phyloP scores from a whole-genome alignment of 2,888 invertebrate genomes.

The Synanthedon andrenaeformis region DNA sequence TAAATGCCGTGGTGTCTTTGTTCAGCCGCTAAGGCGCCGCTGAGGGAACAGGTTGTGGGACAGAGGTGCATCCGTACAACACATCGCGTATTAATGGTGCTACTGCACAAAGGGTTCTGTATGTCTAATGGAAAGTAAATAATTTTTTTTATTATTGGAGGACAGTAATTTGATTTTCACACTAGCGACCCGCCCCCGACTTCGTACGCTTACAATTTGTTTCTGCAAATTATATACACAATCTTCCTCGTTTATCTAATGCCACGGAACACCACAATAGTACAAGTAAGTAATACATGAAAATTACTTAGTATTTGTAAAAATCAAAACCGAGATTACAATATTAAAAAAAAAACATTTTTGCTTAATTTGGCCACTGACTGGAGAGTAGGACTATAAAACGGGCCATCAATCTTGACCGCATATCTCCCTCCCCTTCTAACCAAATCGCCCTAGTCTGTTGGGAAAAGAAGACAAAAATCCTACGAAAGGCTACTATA shows the following conservation, averaged over 20 bases:
- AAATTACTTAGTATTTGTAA: no score
- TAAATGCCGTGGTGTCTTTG: slow-evolving; percentile 58
- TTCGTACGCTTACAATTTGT: no score
- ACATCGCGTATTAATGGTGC: neutral
- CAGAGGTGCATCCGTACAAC: neutral
- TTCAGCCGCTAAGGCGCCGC: slow-evolving; percentile 63
- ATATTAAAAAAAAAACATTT: no score
- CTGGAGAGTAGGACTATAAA: neutral
- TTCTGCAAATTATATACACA: no score
- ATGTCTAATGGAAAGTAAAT: no score
- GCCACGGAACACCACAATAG: no score
- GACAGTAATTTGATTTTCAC: no score
- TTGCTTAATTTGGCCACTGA: neutral
- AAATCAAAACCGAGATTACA: no score
- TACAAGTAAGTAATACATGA: no score
- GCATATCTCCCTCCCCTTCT: slow-evolving; percentile 50
- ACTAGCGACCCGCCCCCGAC: no score
- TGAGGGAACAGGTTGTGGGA: slow-evolving; percentile 13
- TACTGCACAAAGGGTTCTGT: slow-evolving; percentile 12
- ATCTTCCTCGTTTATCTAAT: no score
- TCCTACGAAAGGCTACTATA: slow-evolving; percentile 38
- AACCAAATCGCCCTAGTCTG: slow-evolving; percentile 52
- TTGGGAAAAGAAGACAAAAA: slow-evolving; percentile 28
- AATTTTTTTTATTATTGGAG: no score
- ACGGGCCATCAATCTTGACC: slow-evolving; percentile 46